These are phyloP conservation scores for Enteromius paludinosus DNA, from an alignment of 2,797 vertebrate genomes.

Conservation along the genomic window DNA sequence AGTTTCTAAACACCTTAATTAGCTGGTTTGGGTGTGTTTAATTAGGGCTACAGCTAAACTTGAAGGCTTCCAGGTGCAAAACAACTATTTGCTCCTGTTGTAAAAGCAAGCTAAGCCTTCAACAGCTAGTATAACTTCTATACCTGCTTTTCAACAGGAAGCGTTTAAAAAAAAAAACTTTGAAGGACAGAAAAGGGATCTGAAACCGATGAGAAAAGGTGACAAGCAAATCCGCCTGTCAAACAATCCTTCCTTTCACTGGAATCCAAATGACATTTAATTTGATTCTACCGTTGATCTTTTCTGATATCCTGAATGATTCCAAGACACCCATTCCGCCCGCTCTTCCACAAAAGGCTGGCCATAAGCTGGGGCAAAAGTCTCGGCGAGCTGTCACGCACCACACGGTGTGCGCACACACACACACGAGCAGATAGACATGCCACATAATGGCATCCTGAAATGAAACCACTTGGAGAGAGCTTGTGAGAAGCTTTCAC, in stretches of 20 bases:
- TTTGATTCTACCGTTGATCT: constrained; percentile 84
- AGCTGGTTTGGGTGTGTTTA: neutral
- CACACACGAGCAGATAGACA: constrained; percentile 52
- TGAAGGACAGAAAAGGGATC: constrained; percentile 50
- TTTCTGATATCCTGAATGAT: constrained; percentile 77
- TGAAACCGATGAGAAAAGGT: constrained; percentile 81
- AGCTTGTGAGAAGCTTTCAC: constrained; percentile 74
- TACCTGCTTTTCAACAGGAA: constrained; percentile 73
- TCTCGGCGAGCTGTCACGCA: constrained; percentile 74
- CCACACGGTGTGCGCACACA: constrained; percentile 60
- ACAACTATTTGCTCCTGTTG: neutral
- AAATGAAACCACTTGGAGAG: constrained; percentile 79
- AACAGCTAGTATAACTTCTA: constrained; percentile 72
- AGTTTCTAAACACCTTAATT: neutral
- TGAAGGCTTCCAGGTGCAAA: neutral
- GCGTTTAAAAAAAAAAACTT: constrained; percentile 69
- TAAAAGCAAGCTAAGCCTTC: neutral
- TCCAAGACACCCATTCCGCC: constrained; percentile 79
- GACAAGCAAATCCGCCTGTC: constrained; percentile 79
- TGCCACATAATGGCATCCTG: constrained; percentile 79
- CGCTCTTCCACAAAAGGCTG: constrained; percentile 69
- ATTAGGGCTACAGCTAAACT: neutral
- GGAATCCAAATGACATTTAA: constrained; percentile 85
- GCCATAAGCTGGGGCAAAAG: constrained; percentile 74
- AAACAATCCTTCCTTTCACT: constrained; percentile 83